Evolutionary conservation across 2,888 invertebrate species (phyloP), one percentile per base, ranked within the genome.

Genomic region (Mimas tiliae): DNA sequence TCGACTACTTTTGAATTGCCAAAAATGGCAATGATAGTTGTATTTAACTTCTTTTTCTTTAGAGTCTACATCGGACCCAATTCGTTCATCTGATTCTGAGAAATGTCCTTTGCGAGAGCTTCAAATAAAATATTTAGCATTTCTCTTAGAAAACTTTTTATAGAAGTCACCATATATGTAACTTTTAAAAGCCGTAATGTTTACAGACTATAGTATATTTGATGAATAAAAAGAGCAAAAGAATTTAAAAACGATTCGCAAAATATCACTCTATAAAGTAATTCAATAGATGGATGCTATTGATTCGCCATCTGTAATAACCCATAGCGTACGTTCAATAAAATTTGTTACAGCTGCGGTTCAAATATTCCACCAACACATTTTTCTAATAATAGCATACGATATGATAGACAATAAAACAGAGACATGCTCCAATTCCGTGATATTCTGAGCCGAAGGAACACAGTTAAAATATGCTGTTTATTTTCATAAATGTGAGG

Each of bases 401-500:
- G 45, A 14, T 16, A 55, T 8, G 12, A 55, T 55, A 6, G 38
- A 38, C 19, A 58, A 42, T n/a, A 38, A 21, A 38, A 42, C 12
- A 58, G 19, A 38, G 38, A 55, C 33, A 38, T 58, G 58, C 58
- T 42, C 58, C 38, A 58, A 42, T 58, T 42, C 58, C 58, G 19
- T 19, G 34, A 19, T 42, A 58, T 19, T 58, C 58, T 19, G 19
- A 58, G 58, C 19, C 58, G 58, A 58, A 42, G 58, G 58, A 58
- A 12, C 58, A 42, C 58, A 34, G 58, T 19, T 58, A 58, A 58
- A 58, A 58, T 58, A 42, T 58, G 9, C 58, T 42, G 38, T 58
- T 42, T 58, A 58, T 58, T 58, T 58, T 58, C 9, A 42, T 58
- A 58, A 58, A 58, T 38, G 58, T 38, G 58, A 58, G 42, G 58